Base-by-base conservation (phyloP, 2,888 invertebrate genomes). In the Mamestra brassicae region DNA sequence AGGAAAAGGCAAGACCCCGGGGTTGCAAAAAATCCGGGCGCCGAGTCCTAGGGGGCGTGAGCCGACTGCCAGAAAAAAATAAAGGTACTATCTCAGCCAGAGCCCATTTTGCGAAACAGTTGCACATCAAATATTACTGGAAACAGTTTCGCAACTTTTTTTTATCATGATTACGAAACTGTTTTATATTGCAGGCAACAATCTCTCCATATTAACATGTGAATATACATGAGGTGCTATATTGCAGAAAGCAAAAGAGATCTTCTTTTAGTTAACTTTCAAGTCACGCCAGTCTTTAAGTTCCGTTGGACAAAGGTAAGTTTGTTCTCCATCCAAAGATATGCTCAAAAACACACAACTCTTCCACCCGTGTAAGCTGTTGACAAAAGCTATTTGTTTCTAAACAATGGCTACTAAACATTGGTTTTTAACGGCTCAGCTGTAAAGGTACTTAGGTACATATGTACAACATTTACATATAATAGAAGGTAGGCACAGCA, bases 401-500 rank as follows among this genome's bases (percentile, higher is more conserved):
- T 66, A 74, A 75, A 81, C 74, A 81, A 79, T 86, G 36, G 38
- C 10, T 34, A 17, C 42, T 64, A 71, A 26, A 52, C 34, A 67
- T 57, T 17, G 52, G 55, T 55, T 42, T 38, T 66, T 60, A 42
- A 50, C 50, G 61, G 47, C 67, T 26, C 61, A 64, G 66, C 54
- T 76, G 62, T 72, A 71, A 26, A 26, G 26, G 26, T 26, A 26
- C 26, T 4, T 61, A 71, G 67, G 1, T 47, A 83, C 71, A 67
- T 42, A 65, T 63, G 47, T 61, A 71, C 61, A 38, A 71, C 36
- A 83, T 85, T 85, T 66, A 76, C 87, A 85, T 84, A 73, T 60
- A 79, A 81, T 79, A 62, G 69, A 50, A 13, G 50, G 38, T 60
- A 63, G 36, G 45, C 45, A 36, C 54, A 64, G 58, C 55, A 69